phyloP scores from a whole-genome alignment of 2,797 vertebrate genomes.

The Oreonectes daqikongensis region DNA sequence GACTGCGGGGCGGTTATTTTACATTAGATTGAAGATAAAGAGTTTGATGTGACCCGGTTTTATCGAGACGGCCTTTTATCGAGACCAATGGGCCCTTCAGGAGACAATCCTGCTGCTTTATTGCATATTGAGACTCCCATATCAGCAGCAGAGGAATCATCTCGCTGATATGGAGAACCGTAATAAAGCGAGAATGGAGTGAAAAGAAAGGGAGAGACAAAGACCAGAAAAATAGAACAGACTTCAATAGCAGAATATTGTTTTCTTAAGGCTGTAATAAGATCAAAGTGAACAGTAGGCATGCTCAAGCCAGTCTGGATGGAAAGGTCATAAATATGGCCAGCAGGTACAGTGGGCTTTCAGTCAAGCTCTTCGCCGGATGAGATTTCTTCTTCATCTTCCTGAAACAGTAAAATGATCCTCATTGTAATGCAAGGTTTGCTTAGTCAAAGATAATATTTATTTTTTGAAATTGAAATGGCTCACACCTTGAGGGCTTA shows the following conservation, averaged over 20 bases:
- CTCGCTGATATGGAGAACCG: constrained; percentile 63
- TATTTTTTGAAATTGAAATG: constrained; percentile 81
- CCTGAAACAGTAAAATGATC: constrained; percentile 60
- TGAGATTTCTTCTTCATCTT: constrained; percentile 61
- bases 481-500: constrained; percentile 75
- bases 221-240: constrained; percentile 22
- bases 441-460: constrained; percentile 79
- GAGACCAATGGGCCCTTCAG: constrained; percentile 69
- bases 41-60: constrained; percentile 72
- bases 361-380: constrained; percentile 31
- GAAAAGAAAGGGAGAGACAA: constrained; percentile 26
- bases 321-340: constrained; percentile 35
- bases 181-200: constrained; percentile 67
- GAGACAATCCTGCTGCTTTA: constrained; percentile 70
- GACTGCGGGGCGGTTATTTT: constrained; percentile 56
- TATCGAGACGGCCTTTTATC: constrained; percentile 68
- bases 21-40: constrained; percentile 69
- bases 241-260: constrained; percentile 40
- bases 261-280: constrained; percentile 44
- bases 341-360: constrained; percentile 25
- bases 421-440: constrained; percentile 75
- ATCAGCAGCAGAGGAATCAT: constrained; percentile 66
- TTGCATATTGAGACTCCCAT: constrained; percentile 66
- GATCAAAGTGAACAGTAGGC: constrained; percentile 18
- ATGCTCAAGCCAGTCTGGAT: constrained; percentile 5